Percentiles rank a stretch among this genome's conserved stretches.
phyloP scores from a whole-genome alignment of 2,888 invertebrate genomes.

The Toxonevra muliebris region DNA sequence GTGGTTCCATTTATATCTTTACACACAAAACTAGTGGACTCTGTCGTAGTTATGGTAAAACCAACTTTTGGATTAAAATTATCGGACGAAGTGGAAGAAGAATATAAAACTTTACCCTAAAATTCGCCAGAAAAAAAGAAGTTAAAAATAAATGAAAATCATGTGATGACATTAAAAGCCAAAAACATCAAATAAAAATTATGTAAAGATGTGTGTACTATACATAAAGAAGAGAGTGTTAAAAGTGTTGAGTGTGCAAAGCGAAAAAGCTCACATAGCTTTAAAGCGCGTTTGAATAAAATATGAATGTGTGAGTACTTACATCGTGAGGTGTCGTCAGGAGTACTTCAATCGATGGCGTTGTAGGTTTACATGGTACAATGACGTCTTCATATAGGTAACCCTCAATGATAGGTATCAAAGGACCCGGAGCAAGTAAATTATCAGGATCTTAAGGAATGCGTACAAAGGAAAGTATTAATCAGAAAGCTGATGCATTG shows the following conservation, averaged over 20 bases:
- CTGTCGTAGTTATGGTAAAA: slow-evolving; percentile 46
- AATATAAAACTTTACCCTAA: slow-evolving; percentile 44
- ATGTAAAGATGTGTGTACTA: too few relatives aligned
- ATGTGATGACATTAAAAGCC: not conserved
- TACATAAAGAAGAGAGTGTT: not conserved
- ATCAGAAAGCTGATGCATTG: slow-evolving; percentile 31
- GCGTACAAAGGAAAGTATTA: slow-evolving; percentile 22
- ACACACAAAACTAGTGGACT: slow-evolving; percentile 44
- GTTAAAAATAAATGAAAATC: slow-evolving; percentile 6
- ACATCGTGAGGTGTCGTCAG: slow-evolving; percentile 64
- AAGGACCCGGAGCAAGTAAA: slow-evolving; percentile 63
- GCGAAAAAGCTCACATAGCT: slow-evolving; percentile 7
- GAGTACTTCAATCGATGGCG: slow-evolving; percentile 68
- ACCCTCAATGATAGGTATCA: slow-evolving; percentile 58
- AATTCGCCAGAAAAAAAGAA: slow-evolving; percentile 14
- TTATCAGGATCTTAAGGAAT: slow-evolving; percentile 64
- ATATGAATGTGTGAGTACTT: slow-evolving; percentile 33
- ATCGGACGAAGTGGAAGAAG: slow-evolving; percentile 43
- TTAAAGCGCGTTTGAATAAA: not conserved
- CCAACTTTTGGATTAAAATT: slow-evolving; percentile 51
- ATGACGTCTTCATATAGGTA: slow-evolving; percentile 65
- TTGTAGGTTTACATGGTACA: slow-evolving; percentile 74
- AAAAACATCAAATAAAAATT: too few relatives aligned
- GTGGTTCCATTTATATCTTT: slow-evolving; percentile 31
- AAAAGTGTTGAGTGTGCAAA: not conserved